A percentile compares a stretch with the other conserved stretches of the same genome.
Evolutionary conservation across 2,888 invertebrate species (phyloP).

Genomic region (Melieria picta): DNA sequence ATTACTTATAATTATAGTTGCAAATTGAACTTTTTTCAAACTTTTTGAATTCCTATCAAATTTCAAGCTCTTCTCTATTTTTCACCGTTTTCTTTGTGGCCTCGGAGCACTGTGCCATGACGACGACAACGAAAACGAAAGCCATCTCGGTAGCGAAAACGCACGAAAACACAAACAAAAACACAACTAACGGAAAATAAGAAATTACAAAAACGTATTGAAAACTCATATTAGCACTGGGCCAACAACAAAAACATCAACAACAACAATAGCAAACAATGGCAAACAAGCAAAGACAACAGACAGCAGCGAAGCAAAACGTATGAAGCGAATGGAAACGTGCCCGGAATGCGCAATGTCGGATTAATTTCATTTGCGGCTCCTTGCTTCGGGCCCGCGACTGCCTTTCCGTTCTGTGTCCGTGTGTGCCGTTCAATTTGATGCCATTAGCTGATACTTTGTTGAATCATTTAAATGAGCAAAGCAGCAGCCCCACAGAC

Average conservation of each 20-base stretch:
- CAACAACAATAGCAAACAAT: constrained; percentile 28
- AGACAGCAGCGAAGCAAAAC: constrained; percentile 41
- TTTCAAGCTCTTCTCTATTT: too few relatives aligned
- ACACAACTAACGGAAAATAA: constrained; percentile 3
- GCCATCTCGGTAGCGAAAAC: background rate
- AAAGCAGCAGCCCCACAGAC: constrained; percentile 6
- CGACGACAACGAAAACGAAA: too few relatives aligned
- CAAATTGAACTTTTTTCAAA: too few relatives aligned
- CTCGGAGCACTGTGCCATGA: too few relatives aligned
- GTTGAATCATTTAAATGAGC: constrained; percentile 37
- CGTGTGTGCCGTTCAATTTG: constrained; percentile 24
- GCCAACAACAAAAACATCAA: constrained; percentile 37
- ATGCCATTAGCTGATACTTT: constrained; percentile 33
- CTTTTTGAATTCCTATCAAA: too few relatives aligned
- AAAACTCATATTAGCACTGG: constrained; percentile 21
- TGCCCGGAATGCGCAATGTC: constrained; percentile 56
- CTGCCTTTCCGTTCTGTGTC: background rate
- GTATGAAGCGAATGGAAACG: constrained; percentile 51
- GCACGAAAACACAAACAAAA: constrained; percentile 44
- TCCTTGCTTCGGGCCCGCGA: background rate
- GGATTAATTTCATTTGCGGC: constrained; percentile 59
- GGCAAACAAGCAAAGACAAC: constrained; percentile 36
- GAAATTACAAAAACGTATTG: constrained; percentile 23
- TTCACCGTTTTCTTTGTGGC: too few relatives aligned
- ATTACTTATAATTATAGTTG: too few relatives aligned